Base-by-base conservation (phyloP, 1,140 invertebrate genomes). In the Zaprionus kolodkinae region DNA sequence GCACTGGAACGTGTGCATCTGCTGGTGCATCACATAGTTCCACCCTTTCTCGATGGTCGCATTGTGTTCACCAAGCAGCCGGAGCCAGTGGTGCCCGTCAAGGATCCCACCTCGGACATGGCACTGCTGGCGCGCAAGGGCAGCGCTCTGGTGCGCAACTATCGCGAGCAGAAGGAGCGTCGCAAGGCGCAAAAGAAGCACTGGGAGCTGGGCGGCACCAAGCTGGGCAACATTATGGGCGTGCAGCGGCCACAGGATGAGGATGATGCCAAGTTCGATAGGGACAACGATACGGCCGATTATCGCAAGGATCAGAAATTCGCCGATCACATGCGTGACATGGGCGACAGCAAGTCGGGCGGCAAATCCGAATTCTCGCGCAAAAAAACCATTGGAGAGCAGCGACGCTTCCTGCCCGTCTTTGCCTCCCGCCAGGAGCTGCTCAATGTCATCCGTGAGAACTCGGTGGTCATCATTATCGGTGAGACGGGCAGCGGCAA, bases 11-110 rank as follows among this genome's bases (percentile, higher is more conserved):
- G 98, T 68, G 98, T 99, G 1, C 98, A 99, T 94, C 93, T 99
- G 7, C 93, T 99, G 13, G 99, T 99, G 1, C 98, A 99, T 91
- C 99, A 99, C 92, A 98, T 99, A 60, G 97, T 99, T 5, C 99
- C 99, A 2, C 99, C 99, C 7, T 99, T 99, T 93, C 94, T 99
- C 3, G 99, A 99, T 94, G 99, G 99, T 1, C 94, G 99, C 45
- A 99, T 99, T 89, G 98, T 99, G 0, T 99, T 99, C 89, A 99
- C 99, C 0, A 99, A 99, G 92, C 99, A 99, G 93, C 98, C 98
- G 9, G 98, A 99, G 93, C 98, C 98, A 61, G 97, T 99, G 59
- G 95, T 99, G 67, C 93, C 95, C 66, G 95, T 96, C 12, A 95
- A 97, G 94, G 99, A 99, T 94, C 97, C 98, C 0, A 99, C 98